Evolutionary conservation across 2,888 invertebrate species (phyloP).

Genomic region (Operophtera brumata): DNA sequence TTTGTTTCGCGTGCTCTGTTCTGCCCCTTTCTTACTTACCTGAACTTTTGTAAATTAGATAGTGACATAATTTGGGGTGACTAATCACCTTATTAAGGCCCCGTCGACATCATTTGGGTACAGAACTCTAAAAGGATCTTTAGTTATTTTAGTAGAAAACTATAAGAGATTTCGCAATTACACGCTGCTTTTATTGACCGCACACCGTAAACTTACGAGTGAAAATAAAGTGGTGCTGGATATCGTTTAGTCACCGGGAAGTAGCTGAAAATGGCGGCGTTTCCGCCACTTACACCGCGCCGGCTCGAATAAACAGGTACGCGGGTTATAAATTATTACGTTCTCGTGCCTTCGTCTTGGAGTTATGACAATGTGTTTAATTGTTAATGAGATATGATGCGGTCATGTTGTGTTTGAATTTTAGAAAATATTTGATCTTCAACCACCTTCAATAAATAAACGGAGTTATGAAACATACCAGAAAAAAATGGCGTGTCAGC

Average conservation of each 20-base stretch:
- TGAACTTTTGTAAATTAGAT: no score
- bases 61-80: no score
- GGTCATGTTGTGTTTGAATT: neutral
- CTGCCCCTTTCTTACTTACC: no score
- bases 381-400: slow-evolving; percentile 11
- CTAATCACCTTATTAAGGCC: no score
- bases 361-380: slow-evolving; percentile 16
- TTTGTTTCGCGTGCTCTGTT: no score
- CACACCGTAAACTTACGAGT: slow-evolving; percentile 14
- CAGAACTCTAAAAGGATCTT: no score
- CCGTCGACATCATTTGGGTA: no score
- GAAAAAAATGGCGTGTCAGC: no score
- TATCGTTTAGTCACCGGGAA: slow-evolving; percentile 48
- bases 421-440: neutral
- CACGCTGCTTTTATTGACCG: slow-evolving; percentile 6
- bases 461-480: no score
- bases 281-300: slow-evolving; percentile 39
- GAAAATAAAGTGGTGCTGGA: slow-evolving; percentile 37
- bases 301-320: slow-evolving; percentile 35
- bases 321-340: slow-evolving; percentile 32
- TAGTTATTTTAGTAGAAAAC: no score
- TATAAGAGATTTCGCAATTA: neutral
- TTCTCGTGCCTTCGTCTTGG: slow-evolving; percentile 11
- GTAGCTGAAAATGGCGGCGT: slow-evolving; percentile 50
- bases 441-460: no score